Conservation (phyloP, 2,888 invertebrate species). For the Elgonia sp. region DNA sequence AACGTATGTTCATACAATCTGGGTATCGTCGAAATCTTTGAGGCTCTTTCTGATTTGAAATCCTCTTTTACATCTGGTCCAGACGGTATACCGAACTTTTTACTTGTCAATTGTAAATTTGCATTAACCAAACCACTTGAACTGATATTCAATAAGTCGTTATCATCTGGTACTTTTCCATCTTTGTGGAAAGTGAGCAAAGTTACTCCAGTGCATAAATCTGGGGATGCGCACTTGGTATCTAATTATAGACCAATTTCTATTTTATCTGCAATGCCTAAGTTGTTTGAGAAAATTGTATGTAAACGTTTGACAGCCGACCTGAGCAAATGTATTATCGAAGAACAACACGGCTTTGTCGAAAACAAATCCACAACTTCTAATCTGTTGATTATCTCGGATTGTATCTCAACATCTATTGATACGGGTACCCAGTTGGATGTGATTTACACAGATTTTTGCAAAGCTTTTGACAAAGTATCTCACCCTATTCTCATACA, state of each 20-base stretch:
- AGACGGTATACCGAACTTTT: too few species aligned
- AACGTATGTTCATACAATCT: too few species aligned
- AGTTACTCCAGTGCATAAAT: conserved; percentile 70
- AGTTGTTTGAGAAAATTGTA: too few species aligned
- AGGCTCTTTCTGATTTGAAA: neutral
- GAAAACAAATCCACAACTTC: conserved; percentile 72
- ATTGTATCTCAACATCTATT: conserved; percentile 67
- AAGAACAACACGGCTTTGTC: conserved; percentile 58
- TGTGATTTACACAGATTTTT: conserved; percentile 73
- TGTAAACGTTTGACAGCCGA: neutral
- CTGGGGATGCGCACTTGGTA: conserved; percentile 49
- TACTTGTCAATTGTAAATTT: neutral
- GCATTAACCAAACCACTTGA: neutral
- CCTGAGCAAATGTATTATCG: neutral
- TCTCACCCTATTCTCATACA: conserved; percentile 67
- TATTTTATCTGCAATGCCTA: too few species aligned
- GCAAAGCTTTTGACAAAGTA: conserved; percentile 79
- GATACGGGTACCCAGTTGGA: too few species aligned
- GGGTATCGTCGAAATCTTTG: neutral
- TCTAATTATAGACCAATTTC: too few species aligned
- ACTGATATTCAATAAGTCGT: conserved; percentile 58
- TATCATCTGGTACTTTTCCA: conserved; percentile 65
- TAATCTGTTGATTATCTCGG: conserved; percentile 66
- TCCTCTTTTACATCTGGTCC: neutral
- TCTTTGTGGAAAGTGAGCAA: conserved; percentile 56